Evolutionary conservation across 2,797 vertebrate genomes (phyloP), one percentile per base, ranked within the genome.

Genomic region (Paedocypris micromegethes): DNA sequence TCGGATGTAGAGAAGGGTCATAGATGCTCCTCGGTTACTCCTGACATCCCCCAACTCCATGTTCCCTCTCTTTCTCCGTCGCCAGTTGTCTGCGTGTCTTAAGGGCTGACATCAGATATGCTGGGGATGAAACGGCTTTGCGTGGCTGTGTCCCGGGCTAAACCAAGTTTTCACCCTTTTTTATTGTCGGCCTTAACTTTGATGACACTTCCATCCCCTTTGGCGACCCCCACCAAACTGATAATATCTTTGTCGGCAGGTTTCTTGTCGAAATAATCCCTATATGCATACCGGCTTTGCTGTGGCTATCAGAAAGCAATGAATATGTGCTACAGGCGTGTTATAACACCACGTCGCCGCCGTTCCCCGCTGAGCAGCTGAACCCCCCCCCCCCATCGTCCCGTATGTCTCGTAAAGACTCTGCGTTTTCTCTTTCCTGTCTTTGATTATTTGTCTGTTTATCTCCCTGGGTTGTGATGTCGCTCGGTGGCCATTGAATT

Each of bases 121-220:
- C n/a, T 53, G 51, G 66, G 64, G 75, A 68, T 70, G 72, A 70
- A 73, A 73, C 38, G 59, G 55, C 71, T 73, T 70, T 49, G 55
- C 44, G 61, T 41, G 58, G 54, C 64, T 58, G 39, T 58, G 55
- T 45, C 56, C 59, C 45, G 2, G 50, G 9, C 67, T 70, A 64
- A 68, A 56, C 60, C 47, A n/a, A 61, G 65, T 58, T 65, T 68
- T 71, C 52, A 55, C 54, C 5, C 66, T 57, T 53, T 72, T 64
- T 48, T 63, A 75, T 72, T 72, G 65, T 75, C 61, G n/a, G 52
- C 50, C 41, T 66, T 66, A 47, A 58, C 52, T 72, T 67, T 72
- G 69, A 77, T 77, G 77, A 77, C 73, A 78, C 74, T 72, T 80
- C 75, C 68, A 68, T 75, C 57, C 64, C 72, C 48, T 39, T 44